Evolutionary conservation across 2,113 vertebrate genomes (phyloP), one percentile per base, ranked within the genome.

Genomic region (Oncorhynchus nerka): DNA sequence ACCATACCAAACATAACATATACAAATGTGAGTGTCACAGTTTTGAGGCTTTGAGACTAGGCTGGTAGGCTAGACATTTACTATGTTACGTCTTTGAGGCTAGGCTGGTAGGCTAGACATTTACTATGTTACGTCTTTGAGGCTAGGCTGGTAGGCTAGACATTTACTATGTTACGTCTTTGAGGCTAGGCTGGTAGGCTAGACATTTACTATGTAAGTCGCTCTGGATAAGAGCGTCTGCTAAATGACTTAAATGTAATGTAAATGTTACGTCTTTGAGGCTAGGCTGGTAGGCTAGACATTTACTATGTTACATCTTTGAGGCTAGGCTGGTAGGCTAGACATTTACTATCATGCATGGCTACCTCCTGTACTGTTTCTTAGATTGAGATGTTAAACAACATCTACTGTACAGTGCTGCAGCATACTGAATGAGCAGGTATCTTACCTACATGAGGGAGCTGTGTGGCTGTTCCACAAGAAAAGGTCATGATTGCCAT

Each of bases 401-500:
- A 11, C 39, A 45, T 45, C 51, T 55, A 55, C 69, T 73, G 59
- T 32, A 59, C 39, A 70, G 76, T 70, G 81, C 55, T 75, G n/a
- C 77, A 57, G 76, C 74, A 45, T 78, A 75, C 71, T 74, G 78
- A 24, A 75, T n/a, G 61, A 64, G 20, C 68, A 24, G 12, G 5
- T 68, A 73, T 78, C 55, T 67, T 57, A 80, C 85, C 80, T 83
- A 85, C 86, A 79, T 64, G 79, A 83, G 86, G 83, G 84, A 84
- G 77, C 77, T 72, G 72, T 66, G 19, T 62, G 62, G 30, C 73
- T 65, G 48, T 79, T 68, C 84, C 79, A 76, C 82, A 70, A 88
- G 79, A 75, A 83, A 83, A 70, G 72, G 80, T 74, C 70, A 55
- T 85, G 85, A 90, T 87, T 90, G 82, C 79, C 68, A 28, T 65